Evolutionary conservation across 2,797 vertebrate species (phyloP).

Genomic region (Falco rusticolus): DNA sequence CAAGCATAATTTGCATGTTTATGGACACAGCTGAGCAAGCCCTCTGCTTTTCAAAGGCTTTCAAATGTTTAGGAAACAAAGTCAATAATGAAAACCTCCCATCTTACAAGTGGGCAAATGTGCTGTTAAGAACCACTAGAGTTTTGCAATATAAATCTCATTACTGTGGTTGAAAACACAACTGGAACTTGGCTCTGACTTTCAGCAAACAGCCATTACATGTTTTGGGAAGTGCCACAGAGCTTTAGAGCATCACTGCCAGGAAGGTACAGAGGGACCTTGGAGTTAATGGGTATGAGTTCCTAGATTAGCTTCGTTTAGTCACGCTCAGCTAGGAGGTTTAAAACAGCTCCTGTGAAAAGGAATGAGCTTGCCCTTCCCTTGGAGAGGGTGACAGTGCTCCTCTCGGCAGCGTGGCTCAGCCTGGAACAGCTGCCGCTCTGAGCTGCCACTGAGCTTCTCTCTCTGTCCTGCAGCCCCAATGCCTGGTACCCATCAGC

Average conservation of each 20-base stretch:
- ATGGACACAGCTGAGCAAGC: constrained; percentile 21
- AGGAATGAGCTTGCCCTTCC: not conserved
- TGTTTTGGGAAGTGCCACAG: fast-evolving
- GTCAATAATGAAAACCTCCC: not conserved
- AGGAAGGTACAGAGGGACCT: not conserved
- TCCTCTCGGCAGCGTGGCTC: not conserved
- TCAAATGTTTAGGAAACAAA: constrained; percentile 57
- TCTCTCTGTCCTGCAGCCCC: not conserved
- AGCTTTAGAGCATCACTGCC: not conserved
- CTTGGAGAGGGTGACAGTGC: not conserved
- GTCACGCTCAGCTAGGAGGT: not conserved
- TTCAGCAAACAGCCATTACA: not conserved
- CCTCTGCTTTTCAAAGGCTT: constrained; percentile 28
- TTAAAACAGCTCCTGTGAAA: not conserved
- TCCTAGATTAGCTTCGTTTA: not conserved
- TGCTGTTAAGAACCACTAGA: not conserved
- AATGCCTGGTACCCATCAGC: not conserved
- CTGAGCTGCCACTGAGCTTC: not conserved
- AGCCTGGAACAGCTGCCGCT: not conserved
- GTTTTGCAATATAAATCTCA: not conserved
- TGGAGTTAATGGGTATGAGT: not conserved
- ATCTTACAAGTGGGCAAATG: not conserved
- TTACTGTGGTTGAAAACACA: not conserved
- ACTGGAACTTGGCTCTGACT: not conserved
- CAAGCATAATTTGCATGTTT: constrained; percentile 21